phyloP scores from a whole-genome alignment of 2,888 invertebrate genomes.

The Sarcophaga caerulescens region DNA sequence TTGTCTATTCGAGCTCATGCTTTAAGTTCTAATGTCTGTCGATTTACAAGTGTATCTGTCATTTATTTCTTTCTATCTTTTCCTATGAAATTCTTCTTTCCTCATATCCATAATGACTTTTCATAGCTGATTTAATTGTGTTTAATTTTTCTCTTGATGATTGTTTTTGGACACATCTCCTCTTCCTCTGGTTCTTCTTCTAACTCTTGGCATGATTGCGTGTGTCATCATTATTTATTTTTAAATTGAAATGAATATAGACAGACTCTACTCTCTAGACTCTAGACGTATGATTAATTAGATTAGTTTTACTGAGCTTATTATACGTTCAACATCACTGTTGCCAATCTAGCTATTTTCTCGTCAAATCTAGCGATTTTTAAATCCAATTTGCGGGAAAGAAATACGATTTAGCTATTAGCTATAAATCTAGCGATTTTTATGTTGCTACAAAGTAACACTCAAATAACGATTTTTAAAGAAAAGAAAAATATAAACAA shows the following conservation, averaged over 20 bases:
- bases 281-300: background rate
- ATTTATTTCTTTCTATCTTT: background rate
- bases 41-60: slow-evolving; percentile 3
- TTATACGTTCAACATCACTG: too few relatives aligned
- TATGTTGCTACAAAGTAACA: too few relatives aligned
- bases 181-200: too few relatives aligned
- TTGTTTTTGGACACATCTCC: background rate
- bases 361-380: too few relatives aligned
- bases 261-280: background rate
- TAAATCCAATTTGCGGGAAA: too few relatives aligned
- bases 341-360: too few relatives aligned
- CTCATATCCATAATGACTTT: slow-evolving; percentile 39
- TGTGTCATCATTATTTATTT: background rate
- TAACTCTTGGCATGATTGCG: background rate
- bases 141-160: slow-evolving; percentile 6
- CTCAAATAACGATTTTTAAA: too few relatives aligned
- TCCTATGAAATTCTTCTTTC: background rate
- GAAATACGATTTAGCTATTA: too few relatives aligned
- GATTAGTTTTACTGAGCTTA: background rate
- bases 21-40: background rate
- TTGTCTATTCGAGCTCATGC: background rate
- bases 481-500: too few relatives aligned
- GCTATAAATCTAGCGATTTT: too few relatives aligned
- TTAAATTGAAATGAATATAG: background rate
- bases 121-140: slow-evolving; percentile 51